Conservation (phyloP, 2,888 invertebrate genomes). For the Philereme vetulata region DNA sequence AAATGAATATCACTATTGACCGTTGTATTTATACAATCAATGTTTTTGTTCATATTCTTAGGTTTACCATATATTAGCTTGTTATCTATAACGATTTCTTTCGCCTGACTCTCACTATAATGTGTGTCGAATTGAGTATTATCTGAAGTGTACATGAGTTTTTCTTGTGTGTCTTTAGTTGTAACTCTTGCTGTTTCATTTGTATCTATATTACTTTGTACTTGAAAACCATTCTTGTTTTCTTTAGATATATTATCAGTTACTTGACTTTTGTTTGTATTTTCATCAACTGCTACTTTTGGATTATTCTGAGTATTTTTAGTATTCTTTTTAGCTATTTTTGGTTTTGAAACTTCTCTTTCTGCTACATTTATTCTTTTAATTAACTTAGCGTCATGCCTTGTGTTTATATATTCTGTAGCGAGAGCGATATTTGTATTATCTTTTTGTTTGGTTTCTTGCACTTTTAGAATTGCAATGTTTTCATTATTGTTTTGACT, state of each 20-base stretch:
- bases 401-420: neutral
- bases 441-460: neutral
- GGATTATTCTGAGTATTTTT: neutral
- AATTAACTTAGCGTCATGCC: neutral
- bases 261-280: neutral
- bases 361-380: conserved; percentile 10
- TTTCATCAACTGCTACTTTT: neutral
- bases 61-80: conserved; percentile 42
- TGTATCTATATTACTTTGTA: neutral
- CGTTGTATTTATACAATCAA: neutral
- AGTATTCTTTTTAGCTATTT: conserved; percentile 6
- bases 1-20: neutral
- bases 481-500: neutral
- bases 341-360: conserved; percentile 12
- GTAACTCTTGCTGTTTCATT: neutral
- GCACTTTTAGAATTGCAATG: neutral
- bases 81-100: conserved; percentile 41
- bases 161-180: conserved; percentile 44
- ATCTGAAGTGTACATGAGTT: conserved; percentile 40
- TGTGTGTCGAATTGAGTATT: conserved; percentile 49
- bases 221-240: conserved; percentile 3
- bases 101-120: conserved; percentile 55
- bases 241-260: neutral
- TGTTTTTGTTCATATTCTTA: conserved; percentile 2
- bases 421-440: neutral